Evolutionary conservation across 2,113 vertebrate genomes (phyloP).

Genomic region (Noctilio leporinus): DNA sequence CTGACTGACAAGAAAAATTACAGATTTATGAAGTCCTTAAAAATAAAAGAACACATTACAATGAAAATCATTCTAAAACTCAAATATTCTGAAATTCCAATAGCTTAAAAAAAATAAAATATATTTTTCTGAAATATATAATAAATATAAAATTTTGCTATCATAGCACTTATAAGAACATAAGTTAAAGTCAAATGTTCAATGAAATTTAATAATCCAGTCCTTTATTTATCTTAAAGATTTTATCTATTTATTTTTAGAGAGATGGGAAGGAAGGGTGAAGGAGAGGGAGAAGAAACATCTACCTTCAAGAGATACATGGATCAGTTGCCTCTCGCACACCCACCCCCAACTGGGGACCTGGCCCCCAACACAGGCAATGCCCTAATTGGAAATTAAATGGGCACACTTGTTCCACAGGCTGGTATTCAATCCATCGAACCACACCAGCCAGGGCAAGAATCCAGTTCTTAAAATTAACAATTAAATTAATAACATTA

Average conservation of each 20-base stretch:
- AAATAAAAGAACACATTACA: conserved; percentile 21
- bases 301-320: no score
- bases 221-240: no score
- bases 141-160: neutral
- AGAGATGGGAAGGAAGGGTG: no score
- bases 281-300: no score
- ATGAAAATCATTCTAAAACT: neutral
- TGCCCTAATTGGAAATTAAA: no score
- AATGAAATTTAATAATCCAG: neutral
- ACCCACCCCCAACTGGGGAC: no score
- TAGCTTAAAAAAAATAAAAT: neutral
- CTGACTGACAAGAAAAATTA: neutral
- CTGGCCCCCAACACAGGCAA: no score
- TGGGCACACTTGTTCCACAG: no score
- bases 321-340: no score
- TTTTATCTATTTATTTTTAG: no score
- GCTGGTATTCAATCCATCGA: no score
- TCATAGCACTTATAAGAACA: neutral
- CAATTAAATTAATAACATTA: conserved; percentile 1
- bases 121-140: neutral
- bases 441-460: no score
- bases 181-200: neutral
- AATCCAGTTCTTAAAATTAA: conserved; percentile 9
- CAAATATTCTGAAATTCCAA: conserved; percentile 14
- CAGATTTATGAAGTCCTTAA: neutral